Percentiles rank a stretch among this genome's conserved stretches.
phyloP scores from a whole-genome alignment of 2,888 invertebrate genomes.

The Alsophila aescularia region DNA sequence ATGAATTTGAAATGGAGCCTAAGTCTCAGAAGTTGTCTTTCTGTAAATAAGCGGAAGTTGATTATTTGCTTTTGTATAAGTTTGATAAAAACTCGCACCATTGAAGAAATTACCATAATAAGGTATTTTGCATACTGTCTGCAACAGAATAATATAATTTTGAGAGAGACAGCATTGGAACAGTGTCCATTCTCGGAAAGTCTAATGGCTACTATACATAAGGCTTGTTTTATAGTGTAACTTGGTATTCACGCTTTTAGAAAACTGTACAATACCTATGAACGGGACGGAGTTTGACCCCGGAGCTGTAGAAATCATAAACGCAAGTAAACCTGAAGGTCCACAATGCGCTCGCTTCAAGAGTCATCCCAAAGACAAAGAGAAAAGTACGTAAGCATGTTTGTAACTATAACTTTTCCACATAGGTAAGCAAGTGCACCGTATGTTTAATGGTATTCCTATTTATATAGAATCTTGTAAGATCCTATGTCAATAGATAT shows the following conservation, averaged over 20 bases:
- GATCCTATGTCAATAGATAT: no score
- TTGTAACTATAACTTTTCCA: neutral
- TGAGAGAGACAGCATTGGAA: no score
- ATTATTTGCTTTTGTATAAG: no score
- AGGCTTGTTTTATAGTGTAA: constrained; percentile 20
- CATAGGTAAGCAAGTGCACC: neutral
- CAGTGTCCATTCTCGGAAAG: no score
- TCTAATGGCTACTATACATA: neutral
- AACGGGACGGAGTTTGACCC: constrained; percentile 59
- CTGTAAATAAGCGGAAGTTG: no score
- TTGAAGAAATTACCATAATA: no score
- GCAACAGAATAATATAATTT: no score
- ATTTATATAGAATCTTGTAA: no score
- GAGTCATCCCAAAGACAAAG: constrained; percentile 74
- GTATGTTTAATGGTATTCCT: neutral
- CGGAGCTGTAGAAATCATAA: constrained; percentile 68
- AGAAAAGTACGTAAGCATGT: constrained; percentile 65
- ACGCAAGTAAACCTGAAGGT: constrained; percentile 59
- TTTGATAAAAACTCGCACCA: no score
- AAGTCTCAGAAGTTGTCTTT: no score
- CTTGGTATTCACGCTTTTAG: constrained; percentile 49
- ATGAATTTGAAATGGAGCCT: no score
- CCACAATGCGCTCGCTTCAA: constrained; percentile 69
- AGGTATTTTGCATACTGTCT: no score
- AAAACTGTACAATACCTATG: constrained; percentile 64